Evolutionary conservation across 2,888 invertebrate genomes (phyloP), one percentile per base, ranked within the genome.

Genomic region (Pachydiplax longipennis): DNA sequence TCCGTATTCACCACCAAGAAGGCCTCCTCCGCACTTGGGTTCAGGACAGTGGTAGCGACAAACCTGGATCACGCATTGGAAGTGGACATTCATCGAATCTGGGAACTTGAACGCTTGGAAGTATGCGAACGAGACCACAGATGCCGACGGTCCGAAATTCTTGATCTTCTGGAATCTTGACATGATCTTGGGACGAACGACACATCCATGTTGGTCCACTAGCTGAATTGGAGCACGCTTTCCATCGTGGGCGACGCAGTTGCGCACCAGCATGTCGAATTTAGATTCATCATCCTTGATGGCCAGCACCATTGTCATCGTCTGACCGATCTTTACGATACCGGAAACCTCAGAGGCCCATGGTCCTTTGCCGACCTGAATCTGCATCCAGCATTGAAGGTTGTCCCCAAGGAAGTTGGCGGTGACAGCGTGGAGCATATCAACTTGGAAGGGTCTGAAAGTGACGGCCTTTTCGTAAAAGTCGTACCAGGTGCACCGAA

Each of bases 21-120:
- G 94, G 22, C 95, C 95, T 12, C 95, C 95, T 53, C 95, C 97
- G 94, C 98, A 98, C 94, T 98, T 98, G 3, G 98, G 98, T 93
- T 98, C 98, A 2, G 98, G 98, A 92, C 98, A 98, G 93, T 98
- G 98, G 94, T 98, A 98, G 92, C 98, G 96, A 93, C 98, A 98
- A 5, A 98, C 98, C 95, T 98, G 98, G 92, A 98, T 98, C 81
- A 98, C 98, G 93, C 98, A 98, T 94, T 98, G 98, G 97, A 98
- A 98, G 95, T 98, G 98, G 4, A 98, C 98, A 94, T 98, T 98
- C 98, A 98, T 98, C 18, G 98, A 98, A 94, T 98, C 98, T 1
- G 98, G 98, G 96, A 98, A 98, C 94, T 98, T 98, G 95, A 98
- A 98, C 10, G 98, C 98, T 94, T 98, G 98, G 97, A 98, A 98